A percentile compares a stretch with the other conserved stretches of the same genome.
These are phyloP conservation scores for Amphimedon queenslandica DNA, from an alignment of 37 sponge, comb jelly and placozoan genomes.

Conservation along the genomic window DNA sequence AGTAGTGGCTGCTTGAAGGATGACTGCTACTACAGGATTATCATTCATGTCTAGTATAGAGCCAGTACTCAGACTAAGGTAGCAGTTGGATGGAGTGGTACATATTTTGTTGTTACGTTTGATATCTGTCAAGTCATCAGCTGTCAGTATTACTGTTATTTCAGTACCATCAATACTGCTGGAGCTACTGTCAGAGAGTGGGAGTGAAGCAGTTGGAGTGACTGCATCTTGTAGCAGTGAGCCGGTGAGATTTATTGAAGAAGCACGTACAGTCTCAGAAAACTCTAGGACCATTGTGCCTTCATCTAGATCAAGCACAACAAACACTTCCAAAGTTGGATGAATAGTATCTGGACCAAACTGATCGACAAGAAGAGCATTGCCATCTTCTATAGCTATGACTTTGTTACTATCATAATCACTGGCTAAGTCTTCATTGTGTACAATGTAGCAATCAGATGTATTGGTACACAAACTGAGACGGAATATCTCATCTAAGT, in stretches of 20 bases:
- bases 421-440: constrained; percentile 24
- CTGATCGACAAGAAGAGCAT: constrained; percentile 17
- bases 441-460: constrained; percentile 34
- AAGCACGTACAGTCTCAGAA: constrained; percentile 75
- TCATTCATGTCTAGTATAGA: constrained; percentile 54
- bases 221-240: constrained; percentile 21
- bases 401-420: constrained; percentile 51
- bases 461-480: constrained; percentile 45
- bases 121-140: constrained; percentile 30
- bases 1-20: constrained; percentile 26
- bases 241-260: constrained; percentile 38
- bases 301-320: constrained; percentile 44
- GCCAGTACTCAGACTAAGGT: constrained; percentile 35
- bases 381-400: constrained; percentile 7
- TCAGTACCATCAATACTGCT: constrained; percentile 42
- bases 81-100: constrained; percentile 53
- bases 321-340: constrained; percentile 50
- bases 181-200: constrained; percentile 49
- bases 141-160: constrained; percentile 23
- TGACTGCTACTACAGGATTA: constrained; percentile 21
- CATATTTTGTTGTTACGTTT: constrained; percentile 46
- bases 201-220: background rate
- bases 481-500: constrained; percentile 60
- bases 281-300: constrained; percentile 68
- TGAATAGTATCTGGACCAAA: constrained; percentile 44